Conservation (phyloP, 2,797 vertebrate species). For the Stomatorhinus walkeri region DNA sequence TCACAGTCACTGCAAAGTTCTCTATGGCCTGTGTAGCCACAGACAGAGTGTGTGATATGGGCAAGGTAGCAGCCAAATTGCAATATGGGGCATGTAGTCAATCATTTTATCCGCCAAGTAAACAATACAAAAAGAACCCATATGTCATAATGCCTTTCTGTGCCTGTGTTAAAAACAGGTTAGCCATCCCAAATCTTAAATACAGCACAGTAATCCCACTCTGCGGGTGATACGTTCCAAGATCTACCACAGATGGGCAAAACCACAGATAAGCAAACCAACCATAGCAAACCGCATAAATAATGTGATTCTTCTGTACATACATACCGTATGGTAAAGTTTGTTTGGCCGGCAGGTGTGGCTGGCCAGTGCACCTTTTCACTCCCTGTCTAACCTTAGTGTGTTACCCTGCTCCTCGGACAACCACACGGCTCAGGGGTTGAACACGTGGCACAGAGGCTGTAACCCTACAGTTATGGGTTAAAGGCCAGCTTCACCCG, state of each 20-base stretch:
- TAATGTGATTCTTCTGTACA: background rate
- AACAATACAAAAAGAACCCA: background rate
- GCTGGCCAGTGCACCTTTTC: too few relatives aligned
- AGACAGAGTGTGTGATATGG: background rate
- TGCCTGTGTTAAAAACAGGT: background rate
- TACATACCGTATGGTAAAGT: background rate
- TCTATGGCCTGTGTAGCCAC: constrained; percentile 74
- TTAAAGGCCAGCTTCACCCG: background rate
- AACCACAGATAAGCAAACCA: background rate
- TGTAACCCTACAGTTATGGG: too few relatives aligned
- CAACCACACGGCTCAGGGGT: background rate
- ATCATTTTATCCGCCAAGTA: background rate
- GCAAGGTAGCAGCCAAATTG: background rate
- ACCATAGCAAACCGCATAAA: background rate
- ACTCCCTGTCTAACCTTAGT: background rate
- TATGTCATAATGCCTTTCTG: background rate
- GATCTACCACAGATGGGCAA: background rate
- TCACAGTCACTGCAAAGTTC: constrained; percentile 89
- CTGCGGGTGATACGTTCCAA: background rate
- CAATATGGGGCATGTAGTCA: background rate
- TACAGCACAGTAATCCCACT: background rate
- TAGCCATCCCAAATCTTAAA: background rate
- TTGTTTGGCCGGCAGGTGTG: background rate
- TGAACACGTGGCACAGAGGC: background rate
- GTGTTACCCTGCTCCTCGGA: background rate